A percentile compares a stretch with the other conserved stretches of the same genome.
These are phyloP conservation scores for Tympanoctomys barrerae DNA, from an alignment of 2,797 vertebrate genomes.

Conservation along the genomic window DNA sequence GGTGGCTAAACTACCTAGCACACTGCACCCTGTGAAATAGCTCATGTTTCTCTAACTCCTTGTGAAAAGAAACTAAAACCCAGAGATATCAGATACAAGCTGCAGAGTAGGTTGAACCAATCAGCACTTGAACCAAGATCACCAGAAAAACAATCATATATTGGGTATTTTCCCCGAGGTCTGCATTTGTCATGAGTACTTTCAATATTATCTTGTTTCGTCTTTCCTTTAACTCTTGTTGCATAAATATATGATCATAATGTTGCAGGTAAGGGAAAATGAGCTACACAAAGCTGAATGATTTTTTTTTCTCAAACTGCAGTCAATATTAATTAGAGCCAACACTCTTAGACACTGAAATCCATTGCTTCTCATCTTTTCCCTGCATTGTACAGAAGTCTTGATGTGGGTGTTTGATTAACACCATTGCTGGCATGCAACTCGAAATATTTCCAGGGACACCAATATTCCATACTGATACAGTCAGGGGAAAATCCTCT, in stretches of 20 bases:
- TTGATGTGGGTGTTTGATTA: not conserved
- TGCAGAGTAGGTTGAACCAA: not conserved
- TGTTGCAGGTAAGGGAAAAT: not conserved
- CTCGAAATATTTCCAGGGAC: not conserved
- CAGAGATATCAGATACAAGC: not conserved
- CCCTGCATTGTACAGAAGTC: not conserved
- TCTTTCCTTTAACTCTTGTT: not conserved
- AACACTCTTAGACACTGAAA: not conserved
- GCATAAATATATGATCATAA: not conserved
- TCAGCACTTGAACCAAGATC: not conserved
- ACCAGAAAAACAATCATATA: not conserved
- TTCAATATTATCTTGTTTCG: slow-evolving; percentile 12
- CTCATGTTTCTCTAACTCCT: not conserved
- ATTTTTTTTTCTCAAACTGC: not conserved
- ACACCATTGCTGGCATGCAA: not conserved
- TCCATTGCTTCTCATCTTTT: not conserved
- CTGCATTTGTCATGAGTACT: not conserved
- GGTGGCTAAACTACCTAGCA: not conserved
- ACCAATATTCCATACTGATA: not conserved
- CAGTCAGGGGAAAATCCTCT: not conserved
- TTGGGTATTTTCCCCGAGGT: not conserved
- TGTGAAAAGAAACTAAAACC: not conserved
- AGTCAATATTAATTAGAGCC: not conserved
- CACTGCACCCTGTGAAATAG: not conserved
- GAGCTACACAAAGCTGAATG: not conserved